Evolutionary conservation across 2,888 invertebrate species (phyloP).

Genomic region (Caradrina clavipalpis): DNA sequence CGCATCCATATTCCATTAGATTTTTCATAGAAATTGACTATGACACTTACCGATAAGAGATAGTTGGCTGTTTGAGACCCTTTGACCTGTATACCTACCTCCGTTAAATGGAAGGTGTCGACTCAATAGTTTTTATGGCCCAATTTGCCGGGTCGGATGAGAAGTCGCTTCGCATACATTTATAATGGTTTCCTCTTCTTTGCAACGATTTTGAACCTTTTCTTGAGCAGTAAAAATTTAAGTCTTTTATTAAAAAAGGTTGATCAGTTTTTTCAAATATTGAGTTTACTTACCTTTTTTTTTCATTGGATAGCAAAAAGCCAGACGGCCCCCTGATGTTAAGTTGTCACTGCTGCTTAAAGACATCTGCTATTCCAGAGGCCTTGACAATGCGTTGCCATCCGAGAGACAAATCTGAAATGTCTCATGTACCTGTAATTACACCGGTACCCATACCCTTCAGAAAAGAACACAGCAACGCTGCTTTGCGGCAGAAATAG

Average conservation of each 20-base stretch:
- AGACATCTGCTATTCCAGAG: too few relatives aligned
- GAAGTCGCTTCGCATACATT: constrained; percentile 14
- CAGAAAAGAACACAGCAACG: too few relatives aligned
- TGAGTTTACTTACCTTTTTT: background rate
- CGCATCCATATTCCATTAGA: constrained; percentile 7
- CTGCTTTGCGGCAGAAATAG: too few relatives aligned
- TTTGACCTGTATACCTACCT: constrained; percentile 4
- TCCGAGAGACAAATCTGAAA: too few relatives aligned
- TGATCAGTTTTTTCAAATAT: too few relatives aligned
- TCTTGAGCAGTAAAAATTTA: background rate
- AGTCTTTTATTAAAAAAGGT: background rate
- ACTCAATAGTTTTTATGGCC: constrained; percentile 44
- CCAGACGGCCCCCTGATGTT: too few relatives aligned
- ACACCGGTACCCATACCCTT: too few relatives aligned
- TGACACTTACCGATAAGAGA: constrained; percentile 31
- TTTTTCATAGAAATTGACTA: constrained; percentile 35
- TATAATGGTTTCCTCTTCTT: constrained; percentile 15
- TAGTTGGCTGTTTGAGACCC: constrained; percentile 11
- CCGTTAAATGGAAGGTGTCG: constrained; percentile 30
- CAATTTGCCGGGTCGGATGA: constrained; percentile 34
- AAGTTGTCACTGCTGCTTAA: too few relatives aligned
- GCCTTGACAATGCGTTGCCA: too few relatives aligned
- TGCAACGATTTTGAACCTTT: background rate
- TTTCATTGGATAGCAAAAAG: too few relatives aligned
- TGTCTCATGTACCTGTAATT: too few relatives aligned